Conservation (phyloP, 2,113 vertebrate species). For the Brienomyrus brachyistius region DNA sequence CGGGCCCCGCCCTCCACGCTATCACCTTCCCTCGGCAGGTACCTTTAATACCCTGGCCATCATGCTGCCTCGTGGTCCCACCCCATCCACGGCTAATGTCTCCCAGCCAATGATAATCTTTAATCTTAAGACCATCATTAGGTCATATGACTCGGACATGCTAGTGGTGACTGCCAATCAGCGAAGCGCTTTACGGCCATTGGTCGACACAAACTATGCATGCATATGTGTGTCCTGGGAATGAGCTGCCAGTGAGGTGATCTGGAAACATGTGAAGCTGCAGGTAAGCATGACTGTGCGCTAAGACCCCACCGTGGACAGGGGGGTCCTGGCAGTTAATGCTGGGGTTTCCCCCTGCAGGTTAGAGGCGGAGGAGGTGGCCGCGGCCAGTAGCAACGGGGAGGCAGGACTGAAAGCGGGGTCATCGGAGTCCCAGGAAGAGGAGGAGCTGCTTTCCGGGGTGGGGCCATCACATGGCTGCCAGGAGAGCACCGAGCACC, state of each 20-base stretch:
- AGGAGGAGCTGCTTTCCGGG: constrained; percentile 23
- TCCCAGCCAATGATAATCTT: not conserved
- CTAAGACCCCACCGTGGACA: not conserved
- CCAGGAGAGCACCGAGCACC: constrained; percentile 57
- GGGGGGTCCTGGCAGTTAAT: not conserved
- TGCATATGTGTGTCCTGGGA: not conserved
- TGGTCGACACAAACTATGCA: not conserved
- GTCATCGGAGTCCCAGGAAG: constrained; percentile 17
- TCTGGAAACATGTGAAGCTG: not conserved
- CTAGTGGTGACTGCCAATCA: not conserved
- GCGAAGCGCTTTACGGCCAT: not conserved
- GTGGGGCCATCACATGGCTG: constrained; percentile 29
- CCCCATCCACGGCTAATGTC: not conserved
- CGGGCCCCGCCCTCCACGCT: constrained; percentile 62
- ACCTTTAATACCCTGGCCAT: constrained; percentile 46
- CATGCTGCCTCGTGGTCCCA: not conserved
- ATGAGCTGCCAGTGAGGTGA: not conserved
- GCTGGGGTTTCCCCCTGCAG: constrained; percentile 50
- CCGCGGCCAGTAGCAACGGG: constrained; percentile 36
- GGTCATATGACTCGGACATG: not conserved
- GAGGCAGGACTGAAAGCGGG: constrained; percentile 17
- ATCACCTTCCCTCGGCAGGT: constrained; percentile 79
- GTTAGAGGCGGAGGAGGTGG: constrained; percentile 66
- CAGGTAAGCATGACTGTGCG: not conserved
- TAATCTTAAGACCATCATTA: not conserved